Percentiles rank a stretch among this genome's conserved stretches.
Conservation (phyloP, 2,888 invertebrate species). For the Sesia apiformis region DNA sequence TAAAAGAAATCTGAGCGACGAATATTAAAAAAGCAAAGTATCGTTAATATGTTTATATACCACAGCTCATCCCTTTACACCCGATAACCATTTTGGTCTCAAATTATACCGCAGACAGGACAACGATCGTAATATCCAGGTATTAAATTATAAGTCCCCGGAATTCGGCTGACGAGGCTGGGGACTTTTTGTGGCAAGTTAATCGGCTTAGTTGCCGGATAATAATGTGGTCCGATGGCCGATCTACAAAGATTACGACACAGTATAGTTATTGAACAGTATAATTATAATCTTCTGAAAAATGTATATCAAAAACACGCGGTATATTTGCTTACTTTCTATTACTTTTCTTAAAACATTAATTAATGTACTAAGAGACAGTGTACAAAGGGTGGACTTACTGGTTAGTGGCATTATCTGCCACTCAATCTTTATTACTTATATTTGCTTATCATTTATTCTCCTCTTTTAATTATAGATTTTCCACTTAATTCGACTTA, state of each 20-base stretch:
- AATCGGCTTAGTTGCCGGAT: not conserved
- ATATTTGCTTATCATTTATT: no score
- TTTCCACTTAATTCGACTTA: not conserved
- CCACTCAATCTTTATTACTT: not conserved
- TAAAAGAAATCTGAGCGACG: no score
- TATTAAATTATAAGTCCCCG: not conserved
- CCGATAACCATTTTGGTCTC: not conserved
- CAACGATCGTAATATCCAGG: not conserved
- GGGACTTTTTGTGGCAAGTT: not conserved
- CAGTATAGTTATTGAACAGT: not conserved
- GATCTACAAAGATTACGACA: not conserved
- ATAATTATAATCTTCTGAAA: no score
- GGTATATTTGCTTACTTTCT: no score
- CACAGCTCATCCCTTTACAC: not conserved
- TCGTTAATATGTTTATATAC: not conserved
- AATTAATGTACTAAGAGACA: no score
- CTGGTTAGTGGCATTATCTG: no score
- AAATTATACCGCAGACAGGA: not conserved
- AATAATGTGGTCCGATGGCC: not conserved
- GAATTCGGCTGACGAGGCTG: not conserved
- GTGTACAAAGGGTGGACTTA: no score
- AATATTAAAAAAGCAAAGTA: not conserved
- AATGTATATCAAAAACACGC: no score
- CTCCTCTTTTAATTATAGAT: not conserved
- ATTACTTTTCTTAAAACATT: no score